Evolutionary conservation across 1,140 invertebrate genomes (phyloP).

Genomic region (Drosophila mauritiana): DNA sequence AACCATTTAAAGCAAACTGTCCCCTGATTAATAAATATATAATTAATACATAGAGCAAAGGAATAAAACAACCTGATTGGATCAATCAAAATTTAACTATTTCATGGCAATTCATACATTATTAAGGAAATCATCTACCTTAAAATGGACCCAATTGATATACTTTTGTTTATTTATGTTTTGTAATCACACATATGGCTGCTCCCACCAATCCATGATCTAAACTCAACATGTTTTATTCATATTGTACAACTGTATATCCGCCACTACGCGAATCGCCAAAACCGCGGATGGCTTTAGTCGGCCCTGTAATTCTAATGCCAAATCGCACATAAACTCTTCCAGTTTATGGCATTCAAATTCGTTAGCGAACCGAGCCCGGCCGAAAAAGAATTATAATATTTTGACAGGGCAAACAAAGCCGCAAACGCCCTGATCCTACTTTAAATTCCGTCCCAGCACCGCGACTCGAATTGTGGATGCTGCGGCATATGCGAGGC

Average conservation of each 20-base stretch:
- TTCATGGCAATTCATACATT: too few species aligned
- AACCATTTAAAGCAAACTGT: conserved; percentile 24
- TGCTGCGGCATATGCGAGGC: conserved; percentile 72
- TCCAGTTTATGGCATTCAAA: conserved; percentile 69
- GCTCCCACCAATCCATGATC: conserved; percentile 8
- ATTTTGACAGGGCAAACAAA: conserved; percentile 78
- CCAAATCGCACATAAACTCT: conserved; percentile 59
- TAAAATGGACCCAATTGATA: neutral
- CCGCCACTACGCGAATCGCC: conserved; percentile 9
- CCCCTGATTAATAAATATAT: conserved; percentile 12
- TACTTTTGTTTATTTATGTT: neutral
- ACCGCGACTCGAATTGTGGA: conserved; percentile 7
- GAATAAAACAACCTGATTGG: neutral
- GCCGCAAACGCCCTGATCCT: conserved; percentile 72
- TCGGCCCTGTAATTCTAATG: conserved; percentile 69
- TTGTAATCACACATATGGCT: neutral
- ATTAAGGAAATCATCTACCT: too few species aligned
- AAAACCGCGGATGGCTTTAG: conserved; percentile 44
- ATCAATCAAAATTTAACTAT: too few species aligned
- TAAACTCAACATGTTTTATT: conserved; percentile 49
- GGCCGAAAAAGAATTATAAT: conserved; percentile 66
- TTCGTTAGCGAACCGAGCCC: conserved; percentile 48
- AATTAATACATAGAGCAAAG: neutral
- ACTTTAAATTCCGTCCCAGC: conserved; percentile 71
- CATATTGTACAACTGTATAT: conserved; percentile 7